Percentiles rank a stretch among this genome's conserved stretches.
These are phyloP conservation scores for Pluvianellus socialis DNA, from an alignment of 2,113 vertebrate genomes.

Conservation along the genomic window DNA sequence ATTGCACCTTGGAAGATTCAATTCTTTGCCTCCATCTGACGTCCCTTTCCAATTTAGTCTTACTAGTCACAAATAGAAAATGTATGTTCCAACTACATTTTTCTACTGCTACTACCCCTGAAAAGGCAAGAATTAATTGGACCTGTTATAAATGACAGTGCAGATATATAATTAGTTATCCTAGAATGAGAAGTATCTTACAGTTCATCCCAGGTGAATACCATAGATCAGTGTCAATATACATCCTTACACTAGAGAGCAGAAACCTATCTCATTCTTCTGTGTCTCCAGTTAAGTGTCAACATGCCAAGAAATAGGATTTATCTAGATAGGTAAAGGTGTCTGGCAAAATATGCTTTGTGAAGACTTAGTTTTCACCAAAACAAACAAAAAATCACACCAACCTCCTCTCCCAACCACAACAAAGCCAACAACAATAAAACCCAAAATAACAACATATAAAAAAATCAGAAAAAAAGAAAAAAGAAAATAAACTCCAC, in stretches of 20 bases:
- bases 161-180: conserved; percentile 15
- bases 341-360: background rate
- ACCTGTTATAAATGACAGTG: conserved; percentile 5
- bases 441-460: background rate
- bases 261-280: conserved; percentile 25
- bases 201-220: background rate
- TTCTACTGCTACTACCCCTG: background rate
- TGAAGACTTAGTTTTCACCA: background rate
- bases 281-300: background rate
- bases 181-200: background rate
- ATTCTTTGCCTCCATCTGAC: background rate
- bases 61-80: background rate
- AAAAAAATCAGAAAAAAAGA: background rate
- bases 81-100: background rate
- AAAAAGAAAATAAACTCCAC: background rate
- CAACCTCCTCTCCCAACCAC: background rate
- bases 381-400: background rate
- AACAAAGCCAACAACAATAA: background rate
- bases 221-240: conserved; percentile 39
- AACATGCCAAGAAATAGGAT: background rate
- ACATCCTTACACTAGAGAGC: conserved; percentile 5
- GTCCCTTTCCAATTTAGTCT: background rate
- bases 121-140: background rate
- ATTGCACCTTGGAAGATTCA: background rate
- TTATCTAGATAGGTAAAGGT: background rate